phyloP scores from a whole-genome alignment of 2,888 invertebrate genomes.

The Ormia ochracea region DNA sequence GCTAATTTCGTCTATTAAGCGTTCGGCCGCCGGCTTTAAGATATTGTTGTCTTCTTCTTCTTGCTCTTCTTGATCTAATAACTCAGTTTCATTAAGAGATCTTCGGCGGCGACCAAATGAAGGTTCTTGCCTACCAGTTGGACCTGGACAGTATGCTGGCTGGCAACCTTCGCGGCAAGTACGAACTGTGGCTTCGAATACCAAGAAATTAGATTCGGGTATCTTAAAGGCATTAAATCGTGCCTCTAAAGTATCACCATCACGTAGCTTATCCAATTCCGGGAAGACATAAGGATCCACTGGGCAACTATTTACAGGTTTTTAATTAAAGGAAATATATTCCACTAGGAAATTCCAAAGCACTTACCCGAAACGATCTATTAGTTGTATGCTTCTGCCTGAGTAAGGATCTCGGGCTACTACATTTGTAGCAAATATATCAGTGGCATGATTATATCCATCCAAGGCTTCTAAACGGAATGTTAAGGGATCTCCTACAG shows the following conservation, averaged over 20 bases:
- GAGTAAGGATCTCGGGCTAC: constrained; percentile 95
- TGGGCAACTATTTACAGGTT: constrained; percentile 83
- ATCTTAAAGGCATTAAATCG: constrained; percentile 96
- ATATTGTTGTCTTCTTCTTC: background rate
- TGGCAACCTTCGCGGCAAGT: constrained; percentile 93
- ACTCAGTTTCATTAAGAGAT: constrained; percentile 75
- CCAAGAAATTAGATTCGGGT: constrained; percentile 94
- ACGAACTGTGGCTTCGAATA: constrained; percentile 93
- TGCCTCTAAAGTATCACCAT: constrained; percentile 91
- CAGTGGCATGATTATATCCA: constrained; percentile 90
- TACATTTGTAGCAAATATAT: constrained; percentile 95
- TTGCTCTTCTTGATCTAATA: constrained; percentile 1
- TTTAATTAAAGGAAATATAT: background rate
- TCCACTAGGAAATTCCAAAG: background rate
- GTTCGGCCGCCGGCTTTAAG: constrained; percentile 60
- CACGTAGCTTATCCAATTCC: constrained; percentile 89
- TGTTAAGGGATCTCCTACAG: constrained; percentile 93
- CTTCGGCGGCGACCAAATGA: constrained; percentile 86
- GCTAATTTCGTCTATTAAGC: constrained; percentile 67
- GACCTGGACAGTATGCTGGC: constrained; percentile 90
- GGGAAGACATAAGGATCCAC: constrained; percentile 95
- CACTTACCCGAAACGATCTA: constrained; percentile 90
- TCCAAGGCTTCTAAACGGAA: constrained; percentile 93
- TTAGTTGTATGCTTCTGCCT: constrained; percentile 91
- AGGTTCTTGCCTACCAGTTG: constrained; percentile 87